These are phyloP conservation scores for Rutilus rutilus DNA, from an alignment of 2,113 vertebrate genomes.

Conservation along the genomic window DNA sequence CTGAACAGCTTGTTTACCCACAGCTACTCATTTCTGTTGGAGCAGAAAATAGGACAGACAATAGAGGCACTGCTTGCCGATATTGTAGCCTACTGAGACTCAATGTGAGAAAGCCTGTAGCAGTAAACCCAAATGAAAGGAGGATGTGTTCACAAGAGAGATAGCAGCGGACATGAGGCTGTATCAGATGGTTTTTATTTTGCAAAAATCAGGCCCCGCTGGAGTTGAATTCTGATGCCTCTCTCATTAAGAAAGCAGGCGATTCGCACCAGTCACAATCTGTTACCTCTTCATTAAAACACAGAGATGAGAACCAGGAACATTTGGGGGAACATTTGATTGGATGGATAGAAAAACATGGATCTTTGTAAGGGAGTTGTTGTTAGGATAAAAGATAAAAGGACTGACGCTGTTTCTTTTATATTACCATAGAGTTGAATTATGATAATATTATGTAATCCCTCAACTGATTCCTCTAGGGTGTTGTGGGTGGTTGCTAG, in stretches of 20 bases:
- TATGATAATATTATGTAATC: background rate
- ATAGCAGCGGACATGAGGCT: background rate
- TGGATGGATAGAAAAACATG: background rate
- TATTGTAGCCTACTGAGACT: background rate
- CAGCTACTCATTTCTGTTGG: background rate
- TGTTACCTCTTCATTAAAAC: conserved; percentile 20
- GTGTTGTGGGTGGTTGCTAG: background rate
- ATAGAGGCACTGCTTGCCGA: background rate
- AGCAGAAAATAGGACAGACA: background rate
- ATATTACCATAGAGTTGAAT: background rate
- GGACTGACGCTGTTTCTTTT: background rate
- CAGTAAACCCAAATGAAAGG: background rate
- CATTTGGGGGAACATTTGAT: background rate
- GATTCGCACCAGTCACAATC: background rate
- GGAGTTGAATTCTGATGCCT: conserved; percentile 13
- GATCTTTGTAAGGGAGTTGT: background rate
- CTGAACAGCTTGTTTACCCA: background rate
- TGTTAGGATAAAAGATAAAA: background rate
- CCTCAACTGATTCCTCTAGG: background rate
- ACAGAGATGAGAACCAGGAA: background rate
- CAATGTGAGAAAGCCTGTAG: background rate
- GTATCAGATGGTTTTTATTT: conserved; percentile 14
- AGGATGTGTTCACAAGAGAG: background rate
- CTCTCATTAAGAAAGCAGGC: background rate
- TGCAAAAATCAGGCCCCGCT: background rate